Conservation (phyloP, 2,888 invertebrate genomes). For the Hermaeophaga mercurialis region DNA sequence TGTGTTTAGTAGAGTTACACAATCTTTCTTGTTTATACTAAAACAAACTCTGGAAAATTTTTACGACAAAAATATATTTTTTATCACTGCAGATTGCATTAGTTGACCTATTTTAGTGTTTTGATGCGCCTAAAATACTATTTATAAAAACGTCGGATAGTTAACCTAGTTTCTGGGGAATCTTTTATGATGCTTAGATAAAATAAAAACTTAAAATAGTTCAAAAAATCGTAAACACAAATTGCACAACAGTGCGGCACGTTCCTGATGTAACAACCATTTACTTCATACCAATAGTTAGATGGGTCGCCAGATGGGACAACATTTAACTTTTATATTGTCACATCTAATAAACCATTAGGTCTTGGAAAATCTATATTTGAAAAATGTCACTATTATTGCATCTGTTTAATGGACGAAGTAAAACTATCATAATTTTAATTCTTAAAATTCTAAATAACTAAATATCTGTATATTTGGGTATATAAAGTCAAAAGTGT, state of each 20-base stretch:
- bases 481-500: no score
- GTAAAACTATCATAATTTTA: no score
- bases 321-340: conserved; percentile 5
- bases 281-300: conserved; percentile 21
- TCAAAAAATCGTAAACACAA: conserved; percentile 35
- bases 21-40: conserved; percentile 17
- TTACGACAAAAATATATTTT: conserved; percentile 33
- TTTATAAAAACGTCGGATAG: conserved; percentile 37
- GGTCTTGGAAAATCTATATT: no score
- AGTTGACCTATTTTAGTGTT: conserved; percentile 35
- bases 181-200: conserved; percentile 35
- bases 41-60: conserved; percentile 22
- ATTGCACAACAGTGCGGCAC: conserved; percentile 30
- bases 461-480: no score
- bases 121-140: conserved; percentile 35
- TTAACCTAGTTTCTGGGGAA: conserved; percentile 37
- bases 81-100: conserved; percentile 34
- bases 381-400: no score
- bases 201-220: conserved; percentile 35
- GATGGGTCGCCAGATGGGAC: conserved; percentile 2
- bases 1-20: conserved; percentile 13
- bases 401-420: no score
- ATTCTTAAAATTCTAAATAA: no score
- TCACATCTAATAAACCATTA: no score
- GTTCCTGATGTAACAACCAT: conserved; percentile 21